Evolutionary conservation across 2,113 vertebrate genomes (phyloP), one percentile per base, ranked within the genome.

Genomic region (Scomber scombrus): DNA sequence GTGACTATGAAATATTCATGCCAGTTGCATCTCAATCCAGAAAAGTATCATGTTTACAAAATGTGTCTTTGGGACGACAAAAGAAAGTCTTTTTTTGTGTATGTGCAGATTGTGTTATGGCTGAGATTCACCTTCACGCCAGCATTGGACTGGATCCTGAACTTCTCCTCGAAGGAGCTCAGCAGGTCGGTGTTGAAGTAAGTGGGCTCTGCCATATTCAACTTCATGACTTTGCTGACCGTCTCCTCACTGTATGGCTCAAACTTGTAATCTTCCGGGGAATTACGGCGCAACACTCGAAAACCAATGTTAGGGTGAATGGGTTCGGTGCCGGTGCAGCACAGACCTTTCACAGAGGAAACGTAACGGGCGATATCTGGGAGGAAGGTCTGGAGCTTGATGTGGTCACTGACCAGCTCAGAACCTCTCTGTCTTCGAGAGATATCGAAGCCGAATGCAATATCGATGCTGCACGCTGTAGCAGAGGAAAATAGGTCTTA

Each of bases 371-470:
- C 83, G 45, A 98, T 89, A 18, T 71, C 82, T 2, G 95, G 94
- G 19, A 98, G 87, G 58, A 91, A 93, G 0, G 8, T 26, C 74
- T 43, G 61, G 2, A 93, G 91, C 57, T 87, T 95, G 75, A 65
- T 76, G 63, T 95, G 95, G 70, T 93, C 74, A 13, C 75, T 90
- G 60, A 86, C 40, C 19, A 93, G 82, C 46, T 74, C 78, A 1
- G 45, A 6, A 57, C 10, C 15, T 10, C 80, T n/a, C 64, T 1
- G 4, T 5, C 0, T 80, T 10, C 19, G 77, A 1, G 97, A 95
- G 76, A 95, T 94, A 78, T 97, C 97, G n/a, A 98, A 93, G 62
- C 95, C 96, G 77, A 97, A 45, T 61, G 94, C 95, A 81, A 98
- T 88, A 73, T 96, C 95, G 7, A 97, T 65, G 43, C 15, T 46